Evolutionary conservation across 1,140 invertebrate genomes (phyloP).

Genomic region (Ptiloglossa arizonensis): DNA sequence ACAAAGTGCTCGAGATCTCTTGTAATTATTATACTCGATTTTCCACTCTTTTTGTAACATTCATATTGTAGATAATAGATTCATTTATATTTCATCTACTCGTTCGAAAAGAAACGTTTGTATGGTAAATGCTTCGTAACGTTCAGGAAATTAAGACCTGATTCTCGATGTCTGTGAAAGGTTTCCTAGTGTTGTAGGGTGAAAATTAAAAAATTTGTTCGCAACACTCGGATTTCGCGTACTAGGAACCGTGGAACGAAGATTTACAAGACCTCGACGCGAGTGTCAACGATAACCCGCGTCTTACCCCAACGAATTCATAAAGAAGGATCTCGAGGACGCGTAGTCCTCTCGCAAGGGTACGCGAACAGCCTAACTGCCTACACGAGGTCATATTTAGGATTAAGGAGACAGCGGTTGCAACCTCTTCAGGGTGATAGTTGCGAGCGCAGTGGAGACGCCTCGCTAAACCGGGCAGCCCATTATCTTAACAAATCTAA

Average conservation of each 20-base stretch:
- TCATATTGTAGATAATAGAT: too few relatives aligned
- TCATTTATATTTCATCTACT: too few relatives aligned
- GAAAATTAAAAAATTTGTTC: not conserved
- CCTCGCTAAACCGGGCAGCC: constrained; percentile 73
- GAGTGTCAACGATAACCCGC: constrained; percentile 3
- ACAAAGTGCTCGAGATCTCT: too few relatives aligned
- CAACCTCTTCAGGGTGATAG: constrained; percentile 60
- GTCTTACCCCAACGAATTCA: constrained; percentile 49
- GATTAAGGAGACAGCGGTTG: constrained; percentile 74
- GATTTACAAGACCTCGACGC: not conserved
- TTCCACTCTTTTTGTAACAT: too few relatives aligned
- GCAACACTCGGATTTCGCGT: not conserved
- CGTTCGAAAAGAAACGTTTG: too few relatives aligned
- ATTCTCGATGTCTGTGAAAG: too few relatives aligned
- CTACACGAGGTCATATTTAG: constrained; percentile 68
- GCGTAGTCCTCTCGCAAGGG: constrained; percentile 31
- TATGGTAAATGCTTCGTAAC: too few relatives aligned
- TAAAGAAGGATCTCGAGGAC: constrained; percentile 52
- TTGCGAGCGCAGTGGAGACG: constrained; percentile 46
- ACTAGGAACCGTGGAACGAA: not conserved
- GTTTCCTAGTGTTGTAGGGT: too few relatives aligned
- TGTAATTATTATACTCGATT: too few relatives aligned
- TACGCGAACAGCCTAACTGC: constrained; percentile 45
- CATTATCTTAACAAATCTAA: constrained; percentile 83
- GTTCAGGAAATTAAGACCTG: too few relatives aligned